These are phyloP conservation scores for Halocynthia roretzi DNA, from an alignment of 23 tunicate species.

Conservation along the genomic window DNA sequence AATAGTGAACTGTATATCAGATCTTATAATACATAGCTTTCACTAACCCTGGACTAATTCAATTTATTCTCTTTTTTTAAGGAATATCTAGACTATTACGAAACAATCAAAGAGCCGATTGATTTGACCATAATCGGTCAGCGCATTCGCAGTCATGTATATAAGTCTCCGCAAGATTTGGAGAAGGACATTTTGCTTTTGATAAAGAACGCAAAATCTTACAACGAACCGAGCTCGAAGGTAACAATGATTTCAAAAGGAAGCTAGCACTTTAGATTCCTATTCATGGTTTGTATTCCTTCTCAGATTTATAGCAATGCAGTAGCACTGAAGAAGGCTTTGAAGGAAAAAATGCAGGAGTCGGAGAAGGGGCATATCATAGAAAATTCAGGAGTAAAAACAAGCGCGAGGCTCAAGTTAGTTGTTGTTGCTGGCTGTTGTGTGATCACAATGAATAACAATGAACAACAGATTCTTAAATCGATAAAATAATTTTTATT, in stretches of 20 bases:
- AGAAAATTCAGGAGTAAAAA: conserved; percentile 39
- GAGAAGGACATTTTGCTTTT: conserved; percentile 67
- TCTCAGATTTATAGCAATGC: conserved; percentile 79
- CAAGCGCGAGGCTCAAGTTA: conserved; percentile 77
- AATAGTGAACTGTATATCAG: too few species aligned
- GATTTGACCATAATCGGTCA: conserved; percentile 73
- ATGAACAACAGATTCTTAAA: background rate
- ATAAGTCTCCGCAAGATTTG: conserved; percentile 37
- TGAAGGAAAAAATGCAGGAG: conserved; percentile 48
- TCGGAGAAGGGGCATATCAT: conserved; percentile 33
- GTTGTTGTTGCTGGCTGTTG: background rate
- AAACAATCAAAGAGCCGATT: conserved; percentile 77
- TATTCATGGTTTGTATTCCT: background rate
- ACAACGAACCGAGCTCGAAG: conserved; percentile 89
- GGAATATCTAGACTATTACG: conserved; percentile 72
- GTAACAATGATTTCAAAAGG: conserved; percentile 14
- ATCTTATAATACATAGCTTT: too few species aligned
- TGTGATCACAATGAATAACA: background rate
- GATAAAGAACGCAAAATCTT: conserved; percentile 75
- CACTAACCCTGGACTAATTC: too few species aligned
- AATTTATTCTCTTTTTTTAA: background rate
- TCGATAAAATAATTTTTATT: background rate
- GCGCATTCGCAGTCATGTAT: conserved; percentile 37
- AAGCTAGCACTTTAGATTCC: background rate
- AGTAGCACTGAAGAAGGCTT: conserved; percentile 26